Evolutionary conservation across 2,888 invertebrate species (phyloP), one percentile per base, ranked within the genome.

Genomic region (Eupithecia abbreviata): DNA sequence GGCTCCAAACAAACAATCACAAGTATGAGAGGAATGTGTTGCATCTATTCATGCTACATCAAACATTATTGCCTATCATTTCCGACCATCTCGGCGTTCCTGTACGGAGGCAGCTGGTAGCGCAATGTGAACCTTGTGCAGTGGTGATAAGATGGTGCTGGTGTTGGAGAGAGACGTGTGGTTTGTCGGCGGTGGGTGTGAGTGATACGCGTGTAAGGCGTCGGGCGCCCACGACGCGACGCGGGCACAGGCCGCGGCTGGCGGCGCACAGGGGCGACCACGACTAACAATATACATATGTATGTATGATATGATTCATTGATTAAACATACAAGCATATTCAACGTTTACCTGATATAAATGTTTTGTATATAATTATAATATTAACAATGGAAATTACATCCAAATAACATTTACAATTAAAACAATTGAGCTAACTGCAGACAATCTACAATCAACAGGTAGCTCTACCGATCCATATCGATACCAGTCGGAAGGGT

Each of bases 121-220:
- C 69, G 67, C 5, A 81, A 72, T 80, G 62, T 71, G 42, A 62
- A 66, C 80, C 72, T 77, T 83, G 15, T 0, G 0, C 0, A 4
- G 45, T 70, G 10, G 7, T 0, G 4, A 66, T 75, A 83, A 73
- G 76, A 73, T 71, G 30, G 68, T 73, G 51, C 30, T 72, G 62
- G 41, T 77, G 77, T 41, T 42, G 10, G n/a, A 58, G 15, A 70
- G 13, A 4, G 66, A 58, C 70, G 18, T 77, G 70, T 66, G 80
- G 67, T 77, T 82, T 77, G 80, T 15, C 74, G 76, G 79, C 74
- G 72, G 87, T 88, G 87, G 87, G 87, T 84, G 89, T 86, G 82
- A 84, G 81, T 81, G 84, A 85, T 84, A 83, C 83, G 84, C 81
- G 84, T 83, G 85, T 83, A 82, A 83, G 85, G 85, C 66, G 66